Evolutionary conservation across 2,888 invertebrate species (phyloP).

Genomic region (Zygothrica quintamaculata): DNA sequence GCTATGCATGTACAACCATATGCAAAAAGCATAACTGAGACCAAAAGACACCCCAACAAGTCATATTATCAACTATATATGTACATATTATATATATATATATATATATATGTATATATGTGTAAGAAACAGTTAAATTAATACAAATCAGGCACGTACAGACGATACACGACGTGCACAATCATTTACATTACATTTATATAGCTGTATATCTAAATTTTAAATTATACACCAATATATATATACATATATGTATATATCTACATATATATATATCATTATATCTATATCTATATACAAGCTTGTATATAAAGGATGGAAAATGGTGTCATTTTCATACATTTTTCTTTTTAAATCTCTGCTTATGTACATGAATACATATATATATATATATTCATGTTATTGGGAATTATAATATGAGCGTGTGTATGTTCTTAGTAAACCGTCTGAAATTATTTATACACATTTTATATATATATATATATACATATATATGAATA

Average conservation of each 20-base stretch:
- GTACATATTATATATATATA: slow-evolving; percentile 1
- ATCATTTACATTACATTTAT: slow-evolving; percentile 10
- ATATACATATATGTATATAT: slow-evolving; percentile 4
- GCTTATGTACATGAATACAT: slow-evolving; percentile 8
- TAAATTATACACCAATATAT: not conserved
- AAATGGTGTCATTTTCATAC: slow-evolving; percentile 22
- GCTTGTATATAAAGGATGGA: slow-evolving; percentile 4
- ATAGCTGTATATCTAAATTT: not conserved
- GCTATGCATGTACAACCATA: not conserved
- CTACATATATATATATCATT: slow-evolving; percentile 9
- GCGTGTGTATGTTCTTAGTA: too few species aligned
- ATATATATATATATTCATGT: slow-evolving; percentile 14
- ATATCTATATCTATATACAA: slow-evolving; percentile 5
- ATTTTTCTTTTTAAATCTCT: slow-evolving; percentile 11
- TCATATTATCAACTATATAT: not conserved
- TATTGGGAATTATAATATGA: too few species aligned
- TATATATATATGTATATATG: slow-evolving; percentile 9
- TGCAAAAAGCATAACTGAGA: not conserved
- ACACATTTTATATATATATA: too few species aligned
- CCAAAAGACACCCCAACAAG: slow-evolving; percentile 1
- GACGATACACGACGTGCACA: slow-evolving; percentile 35
- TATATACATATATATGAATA: not conserved
- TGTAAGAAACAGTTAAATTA: slow-evolving; percentile 23
- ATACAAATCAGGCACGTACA: slow-evolving; percentile 44
- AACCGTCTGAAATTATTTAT: too few species aligned